Evolutionary conservation across 2,113 vertebrate genomes (phyloP), one percentile per base, ranked within the genome.

Genomic region (Perccottus glenii): DNA sequence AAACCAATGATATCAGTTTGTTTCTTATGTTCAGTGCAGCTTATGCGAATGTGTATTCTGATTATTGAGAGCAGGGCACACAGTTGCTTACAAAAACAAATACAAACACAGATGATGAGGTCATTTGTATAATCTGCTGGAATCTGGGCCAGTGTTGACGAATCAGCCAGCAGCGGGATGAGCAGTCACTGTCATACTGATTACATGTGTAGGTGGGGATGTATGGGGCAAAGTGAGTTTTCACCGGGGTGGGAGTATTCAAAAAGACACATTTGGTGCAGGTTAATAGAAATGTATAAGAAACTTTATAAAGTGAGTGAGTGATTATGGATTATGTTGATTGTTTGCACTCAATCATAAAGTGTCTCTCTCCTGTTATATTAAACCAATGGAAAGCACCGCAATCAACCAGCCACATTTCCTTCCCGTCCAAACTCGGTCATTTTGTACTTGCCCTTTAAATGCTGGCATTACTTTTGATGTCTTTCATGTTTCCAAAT

Each of bases 81-180:
- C 42, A 16, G 49, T 46, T 15, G 11, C 27, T 35, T 11, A 70
- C 15, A 53, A 51, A 72, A 73, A 46, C 51, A 62, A 57, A 68
- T 48, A 55, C 57, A 19, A 51, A 62, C 52, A 49, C 66, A 9
- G 61, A 72, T 51, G 67, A 78, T 88, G 82, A 90, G 86, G 85
- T 87, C 78, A 86, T 80, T 72, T 84, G 79, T 82, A 79, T 88
- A 85, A 90, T 87, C 85, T 88, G 79, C 80, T 69, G 81, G 67
- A 87, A 89, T 87, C 83, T 87, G 83, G 86, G 83, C 82, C 84
- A 89, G 64, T 56, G 60, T 80, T 88, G 84, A 86, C 56, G 52
- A 82, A 49, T 69, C 81, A 44, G 78, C 75, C 80, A 84, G 83
- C 73, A 27, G 70, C 80, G 55, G 87, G 82, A 84, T 88, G 84